Evolutionary conservation across 2,797 vertebrate species (phyloP).

Genomic region (Sebastes trivittatus): DNA sequence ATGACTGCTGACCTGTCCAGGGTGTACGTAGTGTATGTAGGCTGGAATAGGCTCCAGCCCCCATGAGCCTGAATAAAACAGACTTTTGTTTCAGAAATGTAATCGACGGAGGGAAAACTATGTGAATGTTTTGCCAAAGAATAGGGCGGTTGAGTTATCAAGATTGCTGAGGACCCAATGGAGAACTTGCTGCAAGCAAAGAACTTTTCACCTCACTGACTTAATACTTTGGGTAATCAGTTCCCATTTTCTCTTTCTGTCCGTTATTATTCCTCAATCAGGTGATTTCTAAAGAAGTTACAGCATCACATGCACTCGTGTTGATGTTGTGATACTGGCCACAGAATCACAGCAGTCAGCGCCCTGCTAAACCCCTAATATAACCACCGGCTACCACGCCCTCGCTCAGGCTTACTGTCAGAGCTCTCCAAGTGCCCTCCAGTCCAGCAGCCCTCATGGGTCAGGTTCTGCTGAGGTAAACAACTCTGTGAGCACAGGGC

Average conservation of each 20-base stretch:
- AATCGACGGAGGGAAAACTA: not conserved
- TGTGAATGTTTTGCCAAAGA: not conserved
- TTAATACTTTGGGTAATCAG: not conserved
- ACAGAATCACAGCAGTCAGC: slow-evolving; percentile 35
- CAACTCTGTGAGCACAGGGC: not conserved
- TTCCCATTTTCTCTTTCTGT: slow-evolving; percentile 41
- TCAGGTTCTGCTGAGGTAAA: slow-evolving; percentile 55
- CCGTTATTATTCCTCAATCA: slow-evolving; percentile 38
- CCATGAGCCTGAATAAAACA: not conserved
- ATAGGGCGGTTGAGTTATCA: not conserved
- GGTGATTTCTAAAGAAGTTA: slow-evolving; percentile 30
- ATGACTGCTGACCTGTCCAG: not conserved
- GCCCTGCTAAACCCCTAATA: slow-evolving; percentile 1
- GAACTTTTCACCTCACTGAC: slow-evolving; percentile 19
- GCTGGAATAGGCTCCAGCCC: not conserved
- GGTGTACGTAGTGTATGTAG: not conserved
- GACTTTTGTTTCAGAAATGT: not conserved
- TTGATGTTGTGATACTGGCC: slow-evolving; percentile 36
- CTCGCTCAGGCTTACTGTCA: slow-evolving; percentile 9
- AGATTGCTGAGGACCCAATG: not conserved
- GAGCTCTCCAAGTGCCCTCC: slow-evolving; percentile 4
- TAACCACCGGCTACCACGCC: slow-evolving; percentile 43
- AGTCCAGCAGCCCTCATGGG: slow-evolving; percentile 13
- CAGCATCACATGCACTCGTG: slow-evolving; percentile 12
- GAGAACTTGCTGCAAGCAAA: not conserved